phyloP scores from a whole-genome alignment of 1,140 invertebrate genomes.

The Rhopalosiphum padi region DNA sequence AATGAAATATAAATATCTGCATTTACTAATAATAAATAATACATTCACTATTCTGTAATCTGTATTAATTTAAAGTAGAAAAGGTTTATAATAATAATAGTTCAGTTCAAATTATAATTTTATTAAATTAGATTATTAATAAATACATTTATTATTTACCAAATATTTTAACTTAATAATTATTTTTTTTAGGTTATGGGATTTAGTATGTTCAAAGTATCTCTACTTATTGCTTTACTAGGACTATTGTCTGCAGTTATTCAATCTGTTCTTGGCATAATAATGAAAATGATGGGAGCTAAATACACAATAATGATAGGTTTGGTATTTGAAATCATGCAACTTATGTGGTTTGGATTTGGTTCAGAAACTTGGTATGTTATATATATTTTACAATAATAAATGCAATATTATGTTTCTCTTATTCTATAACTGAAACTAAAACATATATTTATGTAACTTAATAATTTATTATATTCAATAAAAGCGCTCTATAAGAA shows the following conservation, averaged over 20 bases:
- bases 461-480: background rate
- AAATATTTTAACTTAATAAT: background rate
- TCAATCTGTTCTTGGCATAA: conserved; percentile 86
- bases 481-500: too few species aligned
- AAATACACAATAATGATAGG: conserved; percentile 98
- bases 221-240: conserved; percentile 96
- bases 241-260: conserved; percentile 95
- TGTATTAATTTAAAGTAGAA: too few species aligned
- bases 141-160: background rate
- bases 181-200: conserved; percentile 79
- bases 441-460: background rate
- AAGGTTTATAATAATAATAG: too few species aligned
- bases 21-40: too few species aligned
- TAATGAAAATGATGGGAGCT: conserved; percentile 90
- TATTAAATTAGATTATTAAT: background rate
- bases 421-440: background rate
- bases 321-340: conserved; percentile 94
- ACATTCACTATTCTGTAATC: too few species aligned
- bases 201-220: conserved; percentile 93
- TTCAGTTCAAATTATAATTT: too few species aligned
- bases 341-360: conserved; percentile 97
- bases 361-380: conserved; percentile 81
- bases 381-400: background rate
- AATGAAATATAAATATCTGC: too few species aligned
- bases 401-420: background rate